Conservation (phyloP, 2,888 invertebrate genomes). For the Psococerastis gibbosa region DNA sequence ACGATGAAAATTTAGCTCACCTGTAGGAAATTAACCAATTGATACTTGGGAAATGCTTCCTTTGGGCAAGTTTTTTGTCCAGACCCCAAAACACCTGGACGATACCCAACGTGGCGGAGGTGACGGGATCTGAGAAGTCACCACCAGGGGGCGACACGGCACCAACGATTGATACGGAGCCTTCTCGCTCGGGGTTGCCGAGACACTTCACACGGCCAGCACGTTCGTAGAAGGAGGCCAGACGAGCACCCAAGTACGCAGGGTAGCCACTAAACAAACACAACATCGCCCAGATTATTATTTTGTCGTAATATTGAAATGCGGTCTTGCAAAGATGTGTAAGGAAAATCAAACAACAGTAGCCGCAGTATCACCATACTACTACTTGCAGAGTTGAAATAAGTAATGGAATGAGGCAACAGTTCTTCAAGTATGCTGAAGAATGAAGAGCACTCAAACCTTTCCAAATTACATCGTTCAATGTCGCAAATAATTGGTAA, state of each 20-base stretch:
- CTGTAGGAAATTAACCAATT: slow-evolving; percentile 98
- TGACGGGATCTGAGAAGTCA: slow-evolving; percentile 99
- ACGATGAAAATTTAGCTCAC: slow-evolving; percentile 21
- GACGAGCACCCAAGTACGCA: slow-evolving; percentile 92
- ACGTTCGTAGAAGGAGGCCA: slow-evolving; percentile 99
- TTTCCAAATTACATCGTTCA: too few species aligned
- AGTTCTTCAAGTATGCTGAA: too few species aligned
- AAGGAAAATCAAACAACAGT: too few species aligned
- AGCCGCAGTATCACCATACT: too few species aligned
- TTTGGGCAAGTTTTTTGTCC: slow-evolving; percentile 95
- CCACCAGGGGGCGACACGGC: slow-evolving; percentile 99
- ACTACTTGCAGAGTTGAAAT: too few species aligned
- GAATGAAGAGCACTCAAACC: background rate
- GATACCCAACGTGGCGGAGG: slow-evolving; percentile 95
- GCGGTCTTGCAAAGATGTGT: too few species aligned
- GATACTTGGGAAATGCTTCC: slow-evolving; percentile 99
- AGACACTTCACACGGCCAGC: slow-evolving; percentile 94
- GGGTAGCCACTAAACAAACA: slow-evolving; percentile 75
- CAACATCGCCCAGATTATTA: too few species aligned
- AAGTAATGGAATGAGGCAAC: too few species aligned
- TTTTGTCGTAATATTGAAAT: too few species aligned
- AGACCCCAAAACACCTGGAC: slow-evolving; percentile 99
- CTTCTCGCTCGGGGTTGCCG: slow-evolving; percentile 95
- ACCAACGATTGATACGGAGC: slow-evolving; percentile 97
- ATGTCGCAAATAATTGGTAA: background rate